These are phyloP conservation scores for Caenorhabditis inopinata DNA, from an alignment of 1,140 invertebrate species.

Conservation along the genomic window DNA sequence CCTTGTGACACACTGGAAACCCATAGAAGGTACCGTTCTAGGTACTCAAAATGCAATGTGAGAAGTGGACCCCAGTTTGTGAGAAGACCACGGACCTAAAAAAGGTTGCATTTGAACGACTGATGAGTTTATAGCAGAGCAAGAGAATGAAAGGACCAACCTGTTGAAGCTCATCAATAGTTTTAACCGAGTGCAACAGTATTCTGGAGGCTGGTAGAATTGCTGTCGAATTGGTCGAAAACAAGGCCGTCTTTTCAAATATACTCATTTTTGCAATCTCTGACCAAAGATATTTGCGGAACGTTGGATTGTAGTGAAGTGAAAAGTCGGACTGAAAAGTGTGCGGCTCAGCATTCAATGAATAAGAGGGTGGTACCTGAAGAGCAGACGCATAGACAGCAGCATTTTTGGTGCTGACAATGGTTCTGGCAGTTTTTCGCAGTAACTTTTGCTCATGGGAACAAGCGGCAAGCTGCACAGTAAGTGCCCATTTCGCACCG, in stretches of 20 bases:
- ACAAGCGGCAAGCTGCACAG: slow-evolving; percentile 60
- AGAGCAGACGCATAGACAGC: slow-evolving; percentile 59
- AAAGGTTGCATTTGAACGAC: too few relatives aligned
- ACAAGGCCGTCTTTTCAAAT: slow-evolving; percentile 55
- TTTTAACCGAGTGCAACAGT: slow-evolving; percentile 56
- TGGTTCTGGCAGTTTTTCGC: slow-evolving; percentile 51
- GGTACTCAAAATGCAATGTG: neutral
- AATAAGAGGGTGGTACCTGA: too few relatives aligned
- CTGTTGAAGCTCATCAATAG: slow-evolving; percentile 54
- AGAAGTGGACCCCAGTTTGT: slow-evolving; percentile 20
- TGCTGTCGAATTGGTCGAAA: slow-evolving; percentile 54
- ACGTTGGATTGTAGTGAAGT: slow-evolving; percentile 59
- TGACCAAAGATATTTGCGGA: slow-evolving; percentile 59
- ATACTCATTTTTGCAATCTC: slow-evolving; percentile 48
- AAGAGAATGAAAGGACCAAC: slow-evolving; percentile 31
- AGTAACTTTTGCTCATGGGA: slow-evolving; percentile 60
- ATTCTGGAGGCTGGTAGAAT: slow-evolving; percentile 33
- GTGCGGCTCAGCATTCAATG: too few relatives aligned
- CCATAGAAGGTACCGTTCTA: slow-evolving; percentile 12
- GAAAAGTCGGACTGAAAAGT: slow-evolving; percentile 39
- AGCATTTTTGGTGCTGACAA: slow-evolving; percentile 60
- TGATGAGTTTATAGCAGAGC: too few relatives aligned
- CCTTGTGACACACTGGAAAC: slow-evolving; percentile 26
- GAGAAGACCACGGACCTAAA: slow-evolving; percentile 7
- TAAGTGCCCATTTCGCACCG: slow-evolving; percentile 54